phyloP scores from a whole-genome alignment of 2,888 invertebrate genomes.

The Cloeon dipterum region DNA sequence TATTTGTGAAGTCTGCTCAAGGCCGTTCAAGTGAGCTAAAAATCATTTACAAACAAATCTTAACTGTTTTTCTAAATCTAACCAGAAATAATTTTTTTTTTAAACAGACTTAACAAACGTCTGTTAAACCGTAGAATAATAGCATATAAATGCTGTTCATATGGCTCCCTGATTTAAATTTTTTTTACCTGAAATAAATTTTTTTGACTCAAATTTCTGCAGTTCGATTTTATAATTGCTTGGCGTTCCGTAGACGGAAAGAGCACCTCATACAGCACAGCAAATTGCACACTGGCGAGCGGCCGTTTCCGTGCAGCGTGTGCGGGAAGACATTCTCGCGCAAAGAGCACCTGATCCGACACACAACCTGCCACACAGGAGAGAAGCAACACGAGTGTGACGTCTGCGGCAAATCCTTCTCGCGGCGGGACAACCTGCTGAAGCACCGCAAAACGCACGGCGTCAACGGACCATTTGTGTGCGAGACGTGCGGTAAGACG shows the following conservation, averaged over 20 bases:
- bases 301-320: slow-evolving; percentile 38
- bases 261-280: slow-evolving; percentile 30
- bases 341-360: slow-evolving; percentile 41
- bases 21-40: slow-evolving; percentile 10
- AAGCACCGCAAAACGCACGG: slow-evolving; percentile 34
- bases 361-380: slow-evolving; percentile 35
- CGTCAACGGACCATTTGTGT: slow-evolving; percentile 30
- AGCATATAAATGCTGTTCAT: too few species aligned
- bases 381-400: slow-evolving; percentile 40
- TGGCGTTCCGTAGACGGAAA: too few species aligned
- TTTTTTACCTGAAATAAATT: too few species aligned
- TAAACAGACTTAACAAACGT: too few species aligned
- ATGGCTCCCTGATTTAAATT: too few species aligned
- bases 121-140: too few species aligned
- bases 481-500: slow-evolving; percentile 24
- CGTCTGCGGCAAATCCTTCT: slow-evolving; percentile 29
- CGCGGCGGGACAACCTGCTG: slow-evolving; percentile 30
- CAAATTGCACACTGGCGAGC: slow-evolving; percentile 16
- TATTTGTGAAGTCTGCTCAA: slow-evolving; percentile 10
- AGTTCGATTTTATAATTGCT: slow-evolving; percentile 38
- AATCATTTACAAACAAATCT: too few species aligned
- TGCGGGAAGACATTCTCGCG: slow-evolving; percentile 43
- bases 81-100: too few species aligned
- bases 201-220: too few species aligned
- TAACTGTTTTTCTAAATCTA: too few species aligned